phyloP scores from a whole-genome alignment of 2,113 vertebrate species.

The Dipodomys stephensi region DNA sequence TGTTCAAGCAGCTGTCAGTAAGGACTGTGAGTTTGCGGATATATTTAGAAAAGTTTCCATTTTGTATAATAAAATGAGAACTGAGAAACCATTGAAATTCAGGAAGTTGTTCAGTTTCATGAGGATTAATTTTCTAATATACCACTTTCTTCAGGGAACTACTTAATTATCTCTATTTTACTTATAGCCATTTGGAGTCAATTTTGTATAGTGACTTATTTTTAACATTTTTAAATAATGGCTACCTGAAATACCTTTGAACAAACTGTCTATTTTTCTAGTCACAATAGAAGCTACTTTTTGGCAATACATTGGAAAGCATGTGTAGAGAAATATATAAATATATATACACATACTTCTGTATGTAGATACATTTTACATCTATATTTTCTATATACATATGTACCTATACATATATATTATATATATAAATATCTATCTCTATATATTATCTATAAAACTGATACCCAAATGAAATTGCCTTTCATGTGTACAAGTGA shows the following conservation, averaged over 20 bases:
- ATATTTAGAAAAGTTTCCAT: slow-evolving; percentile 81
- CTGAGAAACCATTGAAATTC: slow-evolving; percentile 82
- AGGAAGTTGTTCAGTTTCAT: slow-evolving; percentile 83
- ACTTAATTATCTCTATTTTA: slow-evolving; percentile 84
- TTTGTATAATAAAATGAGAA: slow-evolving; percentile 82
- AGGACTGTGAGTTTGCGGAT: slow-evolving; percentile 81
- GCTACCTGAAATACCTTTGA: slow-evolving; percentile 56
- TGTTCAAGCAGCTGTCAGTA: slow-evolving; percentile 85
- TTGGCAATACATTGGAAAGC: slow-evolving; percentile 38
- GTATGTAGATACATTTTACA: too few species aligned
- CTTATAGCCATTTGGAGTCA: slow-evolving; percentile 81
- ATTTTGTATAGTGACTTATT: slow-evolving; percentile 81
- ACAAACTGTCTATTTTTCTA: slow-evolving; percentile 29
- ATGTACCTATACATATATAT: too few species aligned
- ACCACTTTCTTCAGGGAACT: slow-evolving; percentile 81
- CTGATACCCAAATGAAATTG: background rate
- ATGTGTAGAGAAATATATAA: slow-evolving; percentile 11
- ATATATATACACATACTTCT: too few species aligned
- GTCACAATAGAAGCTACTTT: slow-evolving; percentile 57
- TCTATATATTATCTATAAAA: background rate
- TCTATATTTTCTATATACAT: too few species aligned
- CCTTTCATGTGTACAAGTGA: slow-evolving; percentile 11
- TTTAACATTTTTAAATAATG: slow-evolving; percentile 74
- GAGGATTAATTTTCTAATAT: slow-evolving; percentile 86
- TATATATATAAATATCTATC: too few species aligned